Base-by-base conservation (phyloP, 1,140 invertebrate genomes). In the Drosophila grimshawi region DNA sequence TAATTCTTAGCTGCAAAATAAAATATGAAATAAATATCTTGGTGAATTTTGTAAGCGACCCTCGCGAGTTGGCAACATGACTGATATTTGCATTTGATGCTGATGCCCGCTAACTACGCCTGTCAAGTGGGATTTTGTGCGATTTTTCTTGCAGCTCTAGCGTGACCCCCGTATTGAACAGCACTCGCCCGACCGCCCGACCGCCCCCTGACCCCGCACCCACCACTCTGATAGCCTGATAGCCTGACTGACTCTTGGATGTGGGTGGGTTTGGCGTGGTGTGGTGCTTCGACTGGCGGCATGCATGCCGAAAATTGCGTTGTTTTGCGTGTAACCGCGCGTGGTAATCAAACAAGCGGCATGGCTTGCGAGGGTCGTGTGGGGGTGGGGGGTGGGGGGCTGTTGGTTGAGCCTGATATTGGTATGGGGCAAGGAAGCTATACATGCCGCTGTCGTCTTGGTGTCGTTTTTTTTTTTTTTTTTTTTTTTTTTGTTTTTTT, bases 301-400 rank as follows among this genome's bases (percentile, higher is more conserved):
- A 89, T 89, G 85, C 85, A 88, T 89, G 85, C 85, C 80, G 83
- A 91, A 91, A 91, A 91, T 91, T 89, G 85, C 89, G 83, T 85
- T 91, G 89, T 88, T 81, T 88, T 91, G 89, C 89, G 89, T 91
- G 89, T 91, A 91, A 91, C 89, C 89, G 89, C 89, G 89, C 89
- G 89, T 91, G 85, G 89, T 91, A 91, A 91, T 91, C 89, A 91
- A 89, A 89, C 85, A 89, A 75, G 86, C 86, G 81, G 80, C 62
- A 56, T 51, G 59, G 33, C 63, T 59, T 48, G 82, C 70, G 43
- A 8, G 37, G 8, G 41, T 43, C n/a, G 37, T 27, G 64, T 32
- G 46, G 33, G 33, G n/a, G 52, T 19, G 32, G 33, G 53, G 30
- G 56, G 8, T n/a, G 57, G 71, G 7, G 27, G 29, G 33, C 19